Conservation (phyloP, 2,113 vertebrate species). For the Silurus asotus region DNA sequence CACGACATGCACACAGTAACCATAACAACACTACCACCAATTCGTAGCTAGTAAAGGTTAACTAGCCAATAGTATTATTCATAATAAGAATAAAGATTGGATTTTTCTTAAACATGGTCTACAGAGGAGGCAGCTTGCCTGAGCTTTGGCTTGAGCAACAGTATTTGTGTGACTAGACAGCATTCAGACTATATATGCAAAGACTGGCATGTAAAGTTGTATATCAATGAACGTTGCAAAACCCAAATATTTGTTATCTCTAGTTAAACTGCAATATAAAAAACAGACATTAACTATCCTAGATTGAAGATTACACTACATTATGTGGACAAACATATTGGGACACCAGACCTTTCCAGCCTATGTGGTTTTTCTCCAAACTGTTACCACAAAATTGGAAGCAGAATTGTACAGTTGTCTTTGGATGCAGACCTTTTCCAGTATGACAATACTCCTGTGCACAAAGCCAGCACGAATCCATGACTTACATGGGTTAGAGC, state of each 20-base stretch:
- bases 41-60: not conserved
- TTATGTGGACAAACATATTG: not conserved
- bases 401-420: no score
- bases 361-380: no score
- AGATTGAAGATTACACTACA: not conserved
- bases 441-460: no score
- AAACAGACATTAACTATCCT: not conserved
- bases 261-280: not conserved
- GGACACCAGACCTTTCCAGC: no score
- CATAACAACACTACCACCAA: not conserved
- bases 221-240: not conserved
- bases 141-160: conserved; percentile 5
- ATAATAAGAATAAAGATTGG: not conserved
- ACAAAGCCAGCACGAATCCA: no score
- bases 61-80: conserved; percentile 1
- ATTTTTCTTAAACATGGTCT: not conserved
- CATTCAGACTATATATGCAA: not conserved
- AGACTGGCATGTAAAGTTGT: not conserved
- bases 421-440: no score
- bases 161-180: not conserved
- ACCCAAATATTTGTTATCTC: not conserved
- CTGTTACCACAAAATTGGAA: no score
- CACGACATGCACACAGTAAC: conserved; percentile 11
- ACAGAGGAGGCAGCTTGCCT: not conserved
- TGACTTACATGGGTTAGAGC: no score